These are phyloP conservation scores for Aptenodytes forsteri DNA, from an alignment of 2,113 vertebrate species.

Conservation along the genomic window DNA sequence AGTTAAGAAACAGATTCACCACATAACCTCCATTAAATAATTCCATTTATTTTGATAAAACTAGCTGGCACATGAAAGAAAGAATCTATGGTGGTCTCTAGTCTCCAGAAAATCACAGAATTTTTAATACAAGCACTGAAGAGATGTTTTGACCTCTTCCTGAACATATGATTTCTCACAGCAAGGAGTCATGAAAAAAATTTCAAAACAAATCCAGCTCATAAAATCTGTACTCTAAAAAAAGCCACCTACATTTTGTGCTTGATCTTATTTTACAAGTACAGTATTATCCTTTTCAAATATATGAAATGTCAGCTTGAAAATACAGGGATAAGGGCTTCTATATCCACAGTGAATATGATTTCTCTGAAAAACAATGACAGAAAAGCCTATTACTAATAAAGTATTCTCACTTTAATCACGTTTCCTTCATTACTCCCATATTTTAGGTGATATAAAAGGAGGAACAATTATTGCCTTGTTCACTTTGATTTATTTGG, in stretches of 20 bases:
- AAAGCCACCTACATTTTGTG: background rate
- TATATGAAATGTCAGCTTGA: conserved; percentile 17
- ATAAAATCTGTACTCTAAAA: background rate
- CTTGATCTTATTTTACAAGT: background rate
- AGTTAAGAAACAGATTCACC: conserved; percentile 34
- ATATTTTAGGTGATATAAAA: conserved; percentile 56
- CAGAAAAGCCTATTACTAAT: conserved; percentile 1
- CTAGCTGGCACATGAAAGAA: background rate
- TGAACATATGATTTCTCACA: background rate
- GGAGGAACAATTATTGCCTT: conserved; percentile 69
- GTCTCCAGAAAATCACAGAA: background rate
- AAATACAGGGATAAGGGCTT: conserved; percentile 12
- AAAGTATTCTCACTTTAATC: conserved; percentile 48
- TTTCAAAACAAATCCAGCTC: background rate
- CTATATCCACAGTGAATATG: background rate
- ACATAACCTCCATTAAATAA: conserved; percentile 34
- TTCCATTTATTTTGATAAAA: conserved; percentile 53
- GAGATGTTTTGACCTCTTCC: background rate
- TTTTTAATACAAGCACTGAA: conserved; percentile 29
- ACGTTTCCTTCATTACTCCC: conserved; percentile 52
- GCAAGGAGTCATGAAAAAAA: background rate
- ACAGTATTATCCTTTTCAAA: conserved; percentile 18
- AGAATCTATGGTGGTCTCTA: background rate
- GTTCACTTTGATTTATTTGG: conserved; percentile 74
- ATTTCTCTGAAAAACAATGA: conserved; percentile 30